A percentile compares a stretch with the other conserved stretches of the same genome.
Conservation (phyloP, 2,797 vertebrate species). For the Potorous gilbertii region DNA sequence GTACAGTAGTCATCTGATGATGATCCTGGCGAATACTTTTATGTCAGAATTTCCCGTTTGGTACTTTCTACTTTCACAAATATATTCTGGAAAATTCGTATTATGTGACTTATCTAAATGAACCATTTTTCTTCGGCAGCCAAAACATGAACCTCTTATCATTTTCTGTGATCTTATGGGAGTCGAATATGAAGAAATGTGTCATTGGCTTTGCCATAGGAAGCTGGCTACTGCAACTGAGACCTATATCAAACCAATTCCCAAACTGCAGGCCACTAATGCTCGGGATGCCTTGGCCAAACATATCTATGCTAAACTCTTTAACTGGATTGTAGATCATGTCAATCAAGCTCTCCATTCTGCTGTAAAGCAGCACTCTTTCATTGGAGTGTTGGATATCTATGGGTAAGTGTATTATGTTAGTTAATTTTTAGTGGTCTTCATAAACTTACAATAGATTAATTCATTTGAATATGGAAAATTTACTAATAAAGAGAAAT, state of each 20-base stretch:
- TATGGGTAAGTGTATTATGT: conserved; percentile 90
- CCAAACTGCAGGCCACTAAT: conserved; percentile 94
- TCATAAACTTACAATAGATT: not conserved
- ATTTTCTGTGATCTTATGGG: conserved; percentile 97
- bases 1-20: not conserved
- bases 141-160: conserved; percentile 92
- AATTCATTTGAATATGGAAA: not conserved
- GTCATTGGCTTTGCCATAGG: conserved; percentile 98
- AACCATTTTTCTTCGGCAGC: conserved; percentile 82
- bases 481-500: conserved; percentile 15
- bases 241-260: conserved; percentile 96
- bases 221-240: conserved; percentile 96
- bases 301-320: conserved; percentile 98
- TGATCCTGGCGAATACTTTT: conserved; percentile 1
- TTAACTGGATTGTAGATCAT: conserved; percentile 97
- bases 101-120: conserved; percentile 56
- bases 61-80: conserved; percentile 27
- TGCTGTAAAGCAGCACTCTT: conserved; percentile 94
- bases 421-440: conserved; percentile 9
- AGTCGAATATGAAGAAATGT: conserved; percentile 96
- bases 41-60: conserved; percentile 42
- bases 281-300: conserved; percentile 96
- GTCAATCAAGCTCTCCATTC: conserved; percentile 96
- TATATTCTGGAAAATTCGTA: conserved; percentile 59
- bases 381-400: conserved; percentile 98